Conservation (phyloP, 2,797 vertebrate genomes). For the Phrynocephalus vlangalii region DNA sequence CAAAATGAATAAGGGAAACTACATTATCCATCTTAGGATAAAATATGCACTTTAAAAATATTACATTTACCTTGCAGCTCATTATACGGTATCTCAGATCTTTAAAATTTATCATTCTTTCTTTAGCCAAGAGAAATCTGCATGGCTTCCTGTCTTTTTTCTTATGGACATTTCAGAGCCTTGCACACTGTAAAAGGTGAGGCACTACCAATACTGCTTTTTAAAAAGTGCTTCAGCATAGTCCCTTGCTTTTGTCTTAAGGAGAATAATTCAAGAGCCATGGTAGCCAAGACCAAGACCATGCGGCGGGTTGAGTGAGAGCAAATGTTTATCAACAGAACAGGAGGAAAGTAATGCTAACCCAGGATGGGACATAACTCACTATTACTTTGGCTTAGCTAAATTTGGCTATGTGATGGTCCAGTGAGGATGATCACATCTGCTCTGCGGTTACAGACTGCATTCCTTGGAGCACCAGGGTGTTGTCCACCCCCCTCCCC, state of each 20-base stretch:
- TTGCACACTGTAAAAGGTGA: slow-evolving; percentile 3
- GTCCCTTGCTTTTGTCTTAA: slow-evolving; percentile 60
- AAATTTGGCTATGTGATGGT: slow-evolving; percentile 67
- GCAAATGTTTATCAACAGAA: slow-evolving; percentile 67
- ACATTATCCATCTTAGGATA: slow-evolving; percentile 2
- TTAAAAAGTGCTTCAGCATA: slow-evolving; percentile 45
- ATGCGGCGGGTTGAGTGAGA: slow-evolving; percentile 75
- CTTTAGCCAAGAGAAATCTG: not conserved
- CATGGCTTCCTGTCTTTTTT: slow-evolving; percentile 1
- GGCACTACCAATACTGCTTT: slow-evolving; percentile 41
- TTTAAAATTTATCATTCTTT: not conserved
- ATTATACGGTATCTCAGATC: not conserved
- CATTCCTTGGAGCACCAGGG: slow-evolving; percentile 29
- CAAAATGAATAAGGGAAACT: slow-evolving; percentile 40
- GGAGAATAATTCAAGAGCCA: slow-evolving; percentile 61
- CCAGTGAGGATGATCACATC: slow-evolving; percentile 47
- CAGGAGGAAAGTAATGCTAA: slow-evolving; percentile 76
- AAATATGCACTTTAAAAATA: slow-evolving; percentile 20
- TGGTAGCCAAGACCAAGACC: slow-evolving; percentile 55
- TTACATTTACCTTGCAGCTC: slow-evolving; percentile 32
- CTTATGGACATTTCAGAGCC: slow-evolving; percentile 9
- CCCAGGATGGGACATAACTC: slow-evolving; percentile 74
- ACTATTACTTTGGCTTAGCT: slow-evolving; percentile 71
- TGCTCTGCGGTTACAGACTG: slow-evolving; percentile 48
- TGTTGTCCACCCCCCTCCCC: slow-evolving; percentile 16